Conservation (phyloP, 2,797 vertebrate genomes). For the Orestias chungarensis region DNA sequence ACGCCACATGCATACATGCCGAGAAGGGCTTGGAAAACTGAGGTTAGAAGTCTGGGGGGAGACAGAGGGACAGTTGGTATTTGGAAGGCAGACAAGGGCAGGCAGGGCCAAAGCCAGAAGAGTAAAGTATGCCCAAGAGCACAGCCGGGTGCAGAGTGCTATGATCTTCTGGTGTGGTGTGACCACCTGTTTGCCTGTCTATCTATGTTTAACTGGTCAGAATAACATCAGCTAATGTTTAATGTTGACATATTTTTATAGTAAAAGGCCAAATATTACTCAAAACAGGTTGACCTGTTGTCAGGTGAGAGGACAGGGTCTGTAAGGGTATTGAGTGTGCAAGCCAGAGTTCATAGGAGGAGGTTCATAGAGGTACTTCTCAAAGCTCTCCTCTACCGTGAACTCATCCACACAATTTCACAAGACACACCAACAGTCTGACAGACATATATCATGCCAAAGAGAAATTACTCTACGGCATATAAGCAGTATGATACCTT, state of each 20-base stretch:
- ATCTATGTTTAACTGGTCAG: constrained; percentile 56
- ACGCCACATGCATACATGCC: constrained; percentile 65
- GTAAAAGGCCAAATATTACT: constrained; percentile 35
- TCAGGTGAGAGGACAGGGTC: constrained; percentile 28
- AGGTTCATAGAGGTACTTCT: constrained; percentile 53
- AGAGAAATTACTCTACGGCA: constrained; percentile 28
- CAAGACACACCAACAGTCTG: constrained; percentile 28
- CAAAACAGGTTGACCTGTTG: constrained; percentile 10
- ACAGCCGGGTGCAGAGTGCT: constrained; percentile 60
- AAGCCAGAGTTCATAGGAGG: constrained; percentile 63
- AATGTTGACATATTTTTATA: constrained; percentile 44
- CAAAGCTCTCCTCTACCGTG: constrained; percentile 28
- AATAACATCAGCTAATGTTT: constrained; percentile 50
- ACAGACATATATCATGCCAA: constrained; percentile 23
- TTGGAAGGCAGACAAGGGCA: constrained; percentile 70
- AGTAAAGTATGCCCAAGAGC: constrained; percentile 65
- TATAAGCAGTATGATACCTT: constrained; percentile 11
- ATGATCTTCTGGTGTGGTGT: constrained; percentile 65
- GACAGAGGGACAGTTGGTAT: constrained; percentile 56
- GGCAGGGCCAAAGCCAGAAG: constrained; percentile 68
- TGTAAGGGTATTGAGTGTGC: constrained; percentile 63
- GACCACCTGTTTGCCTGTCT: constrained; percentile 74
- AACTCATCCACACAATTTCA: constrained; percentile 23
- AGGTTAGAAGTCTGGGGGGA: constrained; percentile 65
- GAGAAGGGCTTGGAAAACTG: constrained; percentile 67